Base-by-base conservation (phyloP, 2,797 vertebrate species). In the Leptodactylus fallax region DNA sequence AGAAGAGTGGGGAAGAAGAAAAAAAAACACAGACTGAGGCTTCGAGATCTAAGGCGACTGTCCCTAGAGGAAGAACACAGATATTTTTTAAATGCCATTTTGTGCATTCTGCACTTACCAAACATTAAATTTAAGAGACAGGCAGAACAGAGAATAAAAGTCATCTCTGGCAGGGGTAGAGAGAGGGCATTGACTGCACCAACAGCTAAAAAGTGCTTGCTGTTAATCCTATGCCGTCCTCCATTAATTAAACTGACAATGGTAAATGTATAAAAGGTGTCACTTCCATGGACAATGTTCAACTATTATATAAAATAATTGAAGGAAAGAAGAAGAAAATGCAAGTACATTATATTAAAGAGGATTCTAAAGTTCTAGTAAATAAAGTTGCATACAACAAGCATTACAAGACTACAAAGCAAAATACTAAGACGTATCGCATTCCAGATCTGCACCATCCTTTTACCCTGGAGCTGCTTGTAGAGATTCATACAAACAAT, bases 91-190 rank as follows among this genome's bases (percentile, higher is more conserved):
- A 88, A 89, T 86, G 61, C 79, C 61, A 86, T 51, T 74, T 69
- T 76, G 21, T 67, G n/a, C 51, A 89, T 83, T 86, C 27, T 83
- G 61, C 63, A 61, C 60, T 77, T 77, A 78, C 67, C 27, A 81
- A 81, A 81, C 71, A 85, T 76, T 85, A 88, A 23, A 88, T 55
- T 77, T 88, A 85, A 69, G 83, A 89, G 71, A 85, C 83, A 63
- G 65, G 5, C 65, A 80, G 45, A 21, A 60, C 56, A 81, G 17
- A 71, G 45, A 74, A 55, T 81, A 76, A 85, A 88, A 85, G 76
- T 74, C 67, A 85, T 74, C 65, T 27, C 53, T 85, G 76, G 76
- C 76, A 85, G 27, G 45, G 45, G n/a, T 79, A 80, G 25, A 69
- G 19, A 83, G 60, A 72, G 81, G 81, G 21, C 81, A 88, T 21